Evolutionary conservation across 2,797 vertebrate genomes (phyloP), one percentile per base, ranked within the genome.

Genomic region (Sparus aurata): DNA sequence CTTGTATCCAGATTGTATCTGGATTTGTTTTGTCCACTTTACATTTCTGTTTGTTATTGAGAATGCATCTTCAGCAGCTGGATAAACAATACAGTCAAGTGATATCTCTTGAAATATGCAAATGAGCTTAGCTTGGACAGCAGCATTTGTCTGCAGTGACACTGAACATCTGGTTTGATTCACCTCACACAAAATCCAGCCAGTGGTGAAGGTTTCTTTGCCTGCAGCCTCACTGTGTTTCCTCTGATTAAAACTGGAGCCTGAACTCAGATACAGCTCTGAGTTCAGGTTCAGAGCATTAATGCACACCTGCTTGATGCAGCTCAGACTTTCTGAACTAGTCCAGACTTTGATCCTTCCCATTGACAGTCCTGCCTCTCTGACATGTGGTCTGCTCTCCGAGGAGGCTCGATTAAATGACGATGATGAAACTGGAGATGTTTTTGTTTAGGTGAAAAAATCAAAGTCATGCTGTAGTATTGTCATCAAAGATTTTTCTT

Each of bases 131-230:
- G 10, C 38, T 38, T 38, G 38, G 38, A 38, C 38, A 38, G 38
- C 9, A 38, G 10, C 7, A 16, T 57, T 69, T 53, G 77, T 76
- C 75, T 69, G 71, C 49, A 50, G 25, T 7, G 58, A 67, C 20
- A 25, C 27, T 23, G 22, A 77, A 80, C 83, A 88, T 88, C 75
- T 85, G 83, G 47, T 74, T 70, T 54, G 70, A 82, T 70, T 77
- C 61, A 30, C 55, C 55, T 65, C 52, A 46, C 16, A 1, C 49
- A 22, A 18, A 30, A 27, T 59, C 72, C 58, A 65, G 15, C 64
- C 49, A 34, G 2, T 5, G 22, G 16, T 5, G 17, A 15, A 63
- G 52, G 12, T 61, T 61, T 61, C n/a, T 52, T 58, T 1, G n/a
- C 71, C 69, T 25, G 53, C 3, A 68, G 46, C 80, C 23, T 59